Evolutionary conservation across 2,113 vertebrate genomes (phyloP).

Genomic region (Megatriorchis doriae): DNA sequence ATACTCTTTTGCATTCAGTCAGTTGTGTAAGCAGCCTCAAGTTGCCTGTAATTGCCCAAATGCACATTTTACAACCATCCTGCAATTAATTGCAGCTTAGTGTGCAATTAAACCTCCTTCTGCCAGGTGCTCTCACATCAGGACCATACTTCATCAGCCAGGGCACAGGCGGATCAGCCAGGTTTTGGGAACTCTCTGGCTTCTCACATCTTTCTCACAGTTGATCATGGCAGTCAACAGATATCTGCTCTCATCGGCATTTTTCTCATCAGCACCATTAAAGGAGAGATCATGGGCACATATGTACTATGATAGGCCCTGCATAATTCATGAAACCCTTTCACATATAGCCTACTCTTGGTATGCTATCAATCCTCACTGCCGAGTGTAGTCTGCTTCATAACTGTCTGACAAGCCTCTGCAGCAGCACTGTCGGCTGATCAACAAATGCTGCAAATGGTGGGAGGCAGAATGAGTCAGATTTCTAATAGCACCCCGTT

Average conservation of each 20-base stretch:
- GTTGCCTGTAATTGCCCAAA: conserved; percentile 9
- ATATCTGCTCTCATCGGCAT: not conserved
- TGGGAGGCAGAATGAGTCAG: not conserved
- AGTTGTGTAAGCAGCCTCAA: not conserved
- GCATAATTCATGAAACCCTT: not conserved
- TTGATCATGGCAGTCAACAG: not conserved
- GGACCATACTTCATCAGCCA: not conserved
- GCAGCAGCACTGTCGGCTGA: not conserved
- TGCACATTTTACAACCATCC: not conserved
- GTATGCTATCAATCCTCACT: not conserved
- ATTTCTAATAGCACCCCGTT: not conserved
- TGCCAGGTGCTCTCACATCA: not conserved
- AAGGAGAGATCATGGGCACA: not conserved
- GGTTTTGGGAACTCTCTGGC: not conserved
- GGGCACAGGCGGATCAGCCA: not conserved
- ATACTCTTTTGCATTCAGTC: not conserved
- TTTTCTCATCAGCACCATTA: not conserved
- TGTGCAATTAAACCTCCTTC: conserved; percentile 13
- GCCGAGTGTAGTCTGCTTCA: fast-evolving
- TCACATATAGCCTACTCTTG: not conserved
- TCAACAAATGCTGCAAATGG: not conserved
- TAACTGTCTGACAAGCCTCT: not conserved
- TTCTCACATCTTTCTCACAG: not conserved
- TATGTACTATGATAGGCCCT: not conserved
- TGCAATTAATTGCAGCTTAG: conserved; percentile 25